Evolutionary conservation across 2,888 invertebrate species (phyloP).

Genomic region (Lepas anatifera): DNA sequence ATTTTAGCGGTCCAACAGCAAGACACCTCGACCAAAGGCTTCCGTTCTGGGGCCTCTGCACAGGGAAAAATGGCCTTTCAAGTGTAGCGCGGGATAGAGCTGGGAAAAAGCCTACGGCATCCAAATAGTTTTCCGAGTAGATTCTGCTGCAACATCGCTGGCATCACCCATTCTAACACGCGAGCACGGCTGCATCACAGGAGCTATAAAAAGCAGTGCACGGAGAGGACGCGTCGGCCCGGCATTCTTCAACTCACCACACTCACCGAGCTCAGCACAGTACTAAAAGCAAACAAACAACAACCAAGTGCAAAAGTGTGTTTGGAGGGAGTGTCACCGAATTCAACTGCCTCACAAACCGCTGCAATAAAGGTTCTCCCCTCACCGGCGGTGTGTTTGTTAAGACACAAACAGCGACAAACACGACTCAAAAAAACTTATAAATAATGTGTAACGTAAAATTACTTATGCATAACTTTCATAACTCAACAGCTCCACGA

Average conservation of each 20-base stretch:
- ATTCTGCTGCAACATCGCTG: no score
- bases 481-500: not conserved
- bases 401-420: not conserved
- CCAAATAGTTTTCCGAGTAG: no score
- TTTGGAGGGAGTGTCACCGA: not conserved
- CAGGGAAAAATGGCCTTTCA: no score
- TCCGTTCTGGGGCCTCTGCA: no score
- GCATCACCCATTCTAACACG: no score
- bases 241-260: not conserved
- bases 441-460: not conserved
- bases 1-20: no score
- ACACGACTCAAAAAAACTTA: not conserved
- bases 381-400: not conserved
- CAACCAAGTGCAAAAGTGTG: not conserved
- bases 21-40: no score
- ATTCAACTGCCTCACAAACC: not conserved
- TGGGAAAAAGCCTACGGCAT: not conserved
- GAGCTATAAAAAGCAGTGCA: not conserved
- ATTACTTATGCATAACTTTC: not conserved
- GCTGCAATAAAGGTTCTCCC: not conserved
- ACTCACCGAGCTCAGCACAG: not conserved
- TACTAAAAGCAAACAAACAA: not conserved
- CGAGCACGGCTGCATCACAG: not conserved
- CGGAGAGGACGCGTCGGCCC: not conserved
- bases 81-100: no score